Base-by-base conservation (phyloP, 2,888 invertebrate species). In the Synergus japonicus region DNA sequence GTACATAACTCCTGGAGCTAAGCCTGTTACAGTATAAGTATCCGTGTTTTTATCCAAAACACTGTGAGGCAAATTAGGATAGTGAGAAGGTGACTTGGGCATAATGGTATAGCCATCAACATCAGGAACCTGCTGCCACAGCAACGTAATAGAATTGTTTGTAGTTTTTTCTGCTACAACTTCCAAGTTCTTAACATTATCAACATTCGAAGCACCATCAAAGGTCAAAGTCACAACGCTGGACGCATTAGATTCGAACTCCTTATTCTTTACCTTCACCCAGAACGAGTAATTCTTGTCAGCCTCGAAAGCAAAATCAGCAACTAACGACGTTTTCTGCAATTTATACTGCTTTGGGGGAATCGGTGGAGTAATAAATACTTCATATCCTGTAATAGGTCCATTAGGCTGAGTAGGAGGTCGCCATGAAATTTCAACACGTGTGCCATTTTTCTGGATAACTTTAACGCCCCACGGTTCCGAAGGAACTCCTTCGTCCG, bases 361-460 rank as follows among this genome's bases (percentile, higher is more conserved):
- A 2, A 94, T 89, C 1, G 94, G 94, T 0, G 96, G 96, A 2
- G 94, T 93, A 90, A 95, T 94, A 88, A 94, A 94, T 0, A 96
- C 94, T 65, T 93, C 93, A 90, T 97, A 97, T 65, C 93, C 92
- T 0, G 89, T 92, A 1, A 97, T 93, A 0, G 92, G 86, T 0
- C 97, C 97, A 81, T 95, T 95, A 0, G 96, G 94, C 46, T 92
- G 88, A 3, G 91, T 89, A 0, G 97, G 97, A 12, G 94, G 92
- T 82, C 94, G 94, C 97, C 97, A 97, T 0, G 93, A 92, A 0
- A 97, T 93, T 83, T 94, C 93, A 18, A 97, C 94, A n/a, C 95
- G 92, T 1, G 94, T 93, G 0, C 95, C 95, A 85, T 95, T 94
- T 82, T 93, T 92, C 88, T 96, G 96, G 0, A 92, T 93, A 0